Conservation (phyloP, 1,140 invertebrate genomes). For the Callitettix versicolor region DNA sequence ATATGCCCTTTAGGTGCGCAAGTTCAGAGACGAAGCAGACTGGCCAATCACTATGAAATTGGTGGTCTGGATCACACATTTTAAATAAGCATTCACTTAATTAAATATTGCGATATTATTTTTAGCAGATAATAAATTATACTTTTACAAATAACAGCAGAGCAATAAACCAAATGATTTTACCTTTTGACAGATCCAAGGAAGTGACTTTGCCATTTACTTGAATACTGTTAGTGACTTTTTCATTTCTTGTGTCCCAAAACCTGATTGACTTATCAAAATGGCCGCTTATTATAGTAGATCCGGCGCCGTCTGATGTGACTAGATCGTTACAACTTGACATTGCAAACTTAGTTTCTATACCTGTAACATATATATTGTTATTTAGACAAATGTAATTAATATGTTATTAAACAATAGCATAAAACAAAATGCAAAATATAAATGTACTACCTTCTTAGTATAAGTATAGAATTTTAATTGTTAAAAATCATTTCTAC, state of each 20-base stretch:
- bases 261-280: constrained; percentile 94
- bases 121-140: too few relatives aligned
- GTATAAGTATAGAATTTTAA: too few relatives aligned
- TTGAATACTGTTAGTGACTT: constrained; percentile 68
- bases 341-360: constrained; percentile 92
- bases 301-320: constrained; percentile 74
- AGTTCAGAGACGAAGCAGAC: too few relatives aligned
- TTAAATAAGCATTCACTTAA: too few relatives aligned
- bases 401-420: constrained; percentile 10
- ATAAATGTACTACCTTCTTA: too few relatives aligned
- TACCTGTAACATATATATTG: constrained; percentile 45
- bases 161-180: too few relatives aligned
- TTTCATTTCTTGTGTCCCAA: constrained; percentile 84
- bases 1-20: too few relatives aligned
- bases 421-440: constrained; percentile 1
- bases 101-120: too few relatives aligned
- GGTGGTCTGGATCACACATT: too few relatives aligned
- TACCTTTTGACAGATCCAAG: constrained; percentile 83
- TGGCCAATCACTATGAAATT: too few relatives aligned
- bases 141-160: too few relatives aligned
- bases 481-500: too few relatives aligned
- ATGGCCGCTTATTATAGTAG: constrained; percentile 91
- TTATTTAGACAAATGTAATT: constrained; percentile 15
- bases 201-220: constrained; percentile 92
- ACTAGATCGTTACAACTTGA: constrained; percentile 95